Base-by-base conservation (phyloP, 1,140 invertebrate genomes). In the Drosophila lowei region DNA sequence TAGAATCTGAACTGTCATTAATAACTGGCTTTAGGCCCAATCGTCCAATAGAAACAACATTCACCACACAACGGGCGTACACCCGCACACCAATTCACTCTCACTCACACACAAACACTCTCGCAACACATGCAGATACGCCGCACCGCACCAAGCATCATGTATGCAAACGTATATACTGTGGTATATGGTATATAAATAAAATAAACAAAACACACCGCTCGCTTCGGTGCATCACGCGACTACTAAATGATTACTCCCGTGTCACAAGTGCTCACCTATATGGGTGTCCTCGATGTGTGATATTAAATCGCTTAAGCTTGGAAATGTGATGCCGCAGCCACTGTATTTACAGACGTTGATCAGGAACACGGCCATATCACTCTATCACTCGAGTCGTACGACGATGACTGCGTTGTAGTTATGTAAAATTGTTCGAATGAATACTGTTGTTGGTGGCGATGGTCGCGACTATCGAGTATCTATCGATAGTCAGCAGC, bases 291-390 rank as follows among this genome's bases (percentile, higher is more conserved):
- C 95, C 93, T 97, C 96, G 83, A 97, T 96, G 92, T 97, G 96
- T 90, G 95, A 94, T 90, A 97, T 96, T 90, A 97, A 92, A 91
- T 96, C 95, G 74, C 93, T 92, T 91, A 97, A 93, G 92, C 93
- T 95, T 90, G 95, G 93, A 94, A 96, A 97, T 77, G 93, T 96
- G 79, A 96, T 93, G 83, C 95, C 95, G 93, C 96, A 97, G 92
- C 94, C 94, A 93, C 95, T 95, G 92, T 95, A 97, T 94, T 96
- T 96, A 93, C 96, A 97, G 92, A 95, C 94, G 93, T 97, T 97
- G 91, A 96, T 93, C 93, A 96, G 94, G 93, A 97, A 96, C 92
- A 96, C 95, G 92, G 96, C 96, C 96, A 97, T 97, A 88, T 88
- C 34, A 38, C 47, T 68, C 23, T 25, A 25, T 25, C 83, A 88